Base-by-base conservation (phyloP, 2,797 vertebrate genomes). In the Aphelocoma californica region DNA sequence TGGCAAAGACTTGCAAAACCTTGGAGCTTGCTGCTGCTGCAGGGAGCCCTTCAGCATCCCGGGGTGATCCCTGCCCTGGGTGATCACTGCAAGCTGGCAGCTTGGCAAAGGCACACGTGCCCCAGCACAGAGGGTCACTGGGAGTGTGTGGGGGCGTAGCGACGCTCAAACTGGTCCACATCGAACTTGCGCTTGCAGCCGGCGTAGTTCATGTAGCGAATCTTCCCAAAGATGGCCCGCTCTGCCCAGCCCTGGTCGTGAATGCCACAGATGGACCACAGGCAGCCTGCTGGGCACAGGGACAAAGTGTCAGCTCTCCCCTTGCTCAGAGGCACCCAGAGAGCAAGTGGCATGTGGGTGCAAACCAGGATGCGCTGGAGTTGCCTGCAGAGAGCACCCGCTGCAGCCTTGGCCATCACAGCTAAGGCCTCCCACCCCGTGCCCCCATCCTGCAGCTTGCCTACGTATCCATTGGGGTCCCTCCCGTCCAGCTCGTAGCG, bases 151-250 rank as follows among this genome's bases (percentile, higher is more conserved):
- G 97, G 97, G 42, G 88, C 28, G 19, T 99, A 99, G 82, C 97
- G 98, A 61, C 29, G 96, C 95, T 99, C 98, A 1, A 99, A 99
- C 86, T 91, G 74, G 4, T 91, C 96, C 13, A 99, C 98, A 0
- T 99, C 97, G 28, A 99, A 99, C 97, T 99, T 99, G 93, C 98
- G 98, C 80, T 98, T 98, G 97, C 99, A 99, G 93, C 99, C 99
- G 4, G 98, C 98, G 6, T 99, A 99, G 97, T 99, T 99, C 99
- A 99, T 99, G 97, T 98, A 99, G 86, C 98, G 98, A 86, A 99
- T 98, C 97, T 99, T 99, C 9, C 99, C 99, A 0, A 99, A 99
- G 42, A 99, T 4, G 0, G 95, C 90, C 29, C 99, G 98, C 95
- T 99, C 99, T 0, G 93, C 92, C 99, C 99, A 99, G 89, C 98